phyloP scores from a whole-genome alignment of 2,113 vertebrate genomes.

The Pampusana beccarii region DNA sequence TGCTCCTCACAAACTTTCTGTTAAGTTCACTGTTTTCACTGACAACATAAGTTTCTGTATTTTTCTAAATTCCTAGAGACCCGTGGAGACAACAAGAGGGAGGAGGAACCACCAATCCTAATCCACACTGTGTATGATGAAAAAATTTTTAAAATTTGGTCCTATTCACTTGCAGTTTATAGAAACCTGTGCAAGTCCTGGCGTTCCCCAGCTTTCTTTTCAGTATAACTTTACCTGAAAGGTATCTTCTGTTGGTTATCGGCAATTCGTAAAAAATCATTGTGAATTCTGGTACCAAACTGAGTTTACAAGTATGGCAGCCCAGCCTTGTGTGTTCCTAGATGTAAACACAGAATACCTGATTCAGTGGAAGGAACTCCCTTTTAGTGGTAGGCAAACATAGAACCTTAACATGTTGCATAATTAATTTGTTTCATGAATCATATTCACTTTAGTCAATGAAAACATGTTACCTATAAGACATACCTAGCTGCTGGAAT shows the following conservation, averaged over 20 bases:
- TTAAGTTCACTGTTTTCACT: neutral
- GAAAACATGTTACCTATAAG: neutral
- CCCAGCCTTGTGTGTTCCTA: neutral
- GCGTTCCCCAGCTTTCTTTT: neutral
- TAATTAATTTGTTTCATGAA: neutral
- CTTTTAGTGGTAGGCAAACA: neutral
- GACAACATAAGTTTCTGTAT: neutral
- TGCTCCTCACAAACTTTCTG: neutral
- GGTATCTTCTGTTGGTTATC: neutral
- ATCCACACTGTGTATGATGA: neutral
- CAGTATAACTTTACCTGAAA: neutral
- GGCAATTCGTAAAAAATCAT: neutral
- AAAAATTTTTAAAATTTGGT: neutral
- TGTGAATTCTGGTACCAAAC: neutral
- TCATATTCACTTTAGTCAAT: neutral
- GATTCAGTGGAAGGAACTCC: neutral
- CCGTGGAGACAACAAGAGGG: neutral
- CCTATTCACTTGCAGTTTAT: neutral
- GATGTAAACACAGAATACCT: neutral
- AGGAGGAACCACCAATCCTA: neutral
- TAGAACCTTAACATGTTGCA: neutral
- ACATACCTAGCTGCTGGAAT: neutral
- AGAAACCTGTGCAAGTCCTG: neutral
- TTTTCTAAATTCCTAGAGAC: neutral
- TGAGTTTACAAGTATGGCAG: neutral